phyloP scores from a whole-genome alignment of 2,888 invertebrate species.

The Pachliopta kotzebuea region DNA sequence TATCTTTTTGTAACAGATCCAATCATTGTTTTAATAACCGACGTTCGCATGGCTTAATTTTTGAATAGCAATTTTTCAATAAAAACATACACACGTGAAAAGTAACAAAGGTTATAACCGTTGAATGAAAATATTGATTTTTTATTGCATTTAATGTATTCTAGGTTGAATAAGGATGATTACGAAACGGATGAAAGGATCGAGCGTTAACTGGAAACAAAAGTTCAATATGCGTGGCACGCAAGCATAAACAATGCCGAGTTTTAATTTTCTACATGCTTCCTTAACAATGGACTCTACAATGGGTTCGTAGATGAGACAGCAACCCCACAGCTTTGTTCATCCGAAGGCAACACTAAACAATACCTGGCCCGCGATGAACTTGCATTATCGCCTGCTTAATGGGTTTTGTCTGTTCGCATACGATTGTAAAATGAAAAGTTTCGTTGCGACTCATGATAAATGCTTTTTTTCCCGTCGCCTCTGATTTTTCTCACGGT shows the following conservation, averaged over 20 bases:
- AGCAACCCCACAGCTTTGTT: slow-evolving; percentile 68
- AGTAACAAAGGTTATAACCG: background rate
- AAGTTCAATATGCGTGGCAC: slow-evolving; percentile 53
- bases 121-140: background rate
- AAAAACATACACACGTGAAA: background rate
- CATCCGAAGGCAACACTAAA: slow-evolving; percentile 64
- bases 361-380: slow-evolving; percentile 71
- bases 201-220: slow-evolving; percentile 43
- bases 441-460: slow-evolving; percentile 54
- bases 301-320: slow-evolving; percentile 73
- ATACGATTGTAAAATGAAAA: slow-evolving; percentile 51
- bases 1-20: no score
- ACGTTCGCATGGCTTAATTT: no score
- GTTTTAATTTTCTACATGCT: slow-evolving; percentile 76
- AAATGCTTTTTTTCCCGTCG: slow-evolving; percentile 55
- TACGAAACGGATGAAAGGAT: slow-evolving; percentile 16
- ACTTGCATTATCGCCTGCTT: slow-evolving; percentile 77
- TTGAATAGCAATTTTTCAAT: background rate
- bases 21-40: background rate
- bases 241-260: slow-evolving; percentile 67
- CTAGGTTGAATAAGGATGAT: slow-evolving; percentile 16
- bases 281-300: slow-evolving; percentile 66
- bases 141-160: slow-evolving; percentile 9
- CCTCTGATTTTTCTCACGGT: slow-evolving; percentile 1
- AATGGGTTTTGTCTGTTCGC: slow-evolving; percentile 74